phyloP scores from a whole-genome alignment of 2,797 vertebrate species.

The Cryptoprocta ferox region DNA sequence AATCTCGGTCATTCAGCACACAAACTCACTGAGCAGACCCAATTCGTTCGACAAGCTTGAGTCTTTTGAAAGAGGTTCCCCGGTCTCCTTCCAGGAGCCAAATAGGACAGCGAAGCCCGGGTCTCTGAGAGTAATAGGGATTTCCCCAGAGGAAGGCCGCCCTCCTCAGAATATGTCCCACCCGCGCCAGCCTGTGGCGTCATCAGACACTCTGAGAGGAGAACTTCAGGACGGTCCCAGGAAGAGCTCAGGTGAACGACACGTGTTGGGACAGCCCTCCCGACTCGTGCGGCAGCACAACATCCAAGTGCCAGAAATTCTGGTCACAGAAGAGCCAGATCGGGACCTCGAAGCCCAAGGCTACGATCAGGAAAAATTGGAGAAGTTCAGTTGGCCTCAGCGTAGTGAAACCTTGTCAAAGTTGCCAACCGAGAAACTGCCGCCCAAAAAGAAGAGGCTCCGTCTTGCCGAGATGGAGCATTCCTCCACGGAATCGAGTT shows the following conservation, averaged over 20 bases:
- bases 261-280: slow-evolving; percentile 88
- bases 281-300: slow-evolving; percentile 97
- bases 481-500: slow-evolving; percentile 96
- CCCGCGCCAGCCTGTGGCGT: slow-evolving; percentile 72
- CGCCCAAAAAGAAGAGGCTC: slow-evolving; percentile 98
- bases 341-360: slow-evolving; percentile 91
- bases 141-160: slow-evolving; percentile 83
- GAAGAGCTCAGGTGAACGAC: slow-evolving; percentile 83
- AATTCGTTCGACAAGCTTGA: slow-evolving; percentile 95
- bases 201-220: slow-evolving; percentile 83
- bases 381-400: slow-evolving; percentile 97
- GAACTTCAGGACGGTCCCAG: slow-evolving; percentile 85
- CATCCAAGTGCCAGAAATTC: slow-evolving; percentile 98
- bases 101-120: slow-evolving; percentile 84
- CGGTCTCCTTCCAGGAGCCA: slow-evolving; percentile 88
- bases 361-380: slow-evolving; percentile 91
- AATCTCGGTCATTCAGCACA: slow-evolving; percentile 98
- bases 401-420: slow-evolving; percentile 97
- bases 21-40: slow-evolving; percentile 96
- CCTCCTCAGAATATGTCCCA: slow-evolving; percentile 84
- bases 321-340: slow-evolving; percentile 98
- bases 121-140: slow-evolving; percentile 83
- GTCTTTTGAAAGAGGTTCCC: slow-evolving; percentile 90
- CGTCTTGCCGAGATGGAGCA: slow-evolving; percentile 97
- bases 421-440: slow-evolving; percentile 97